Percentiles rank a stretch among this genome's conserved stretches.
Evolutionary conservation across 2,113 vertebrate species (phyloP).

Genomic region (Boulengeromyrus knoepffleri): DNA sequence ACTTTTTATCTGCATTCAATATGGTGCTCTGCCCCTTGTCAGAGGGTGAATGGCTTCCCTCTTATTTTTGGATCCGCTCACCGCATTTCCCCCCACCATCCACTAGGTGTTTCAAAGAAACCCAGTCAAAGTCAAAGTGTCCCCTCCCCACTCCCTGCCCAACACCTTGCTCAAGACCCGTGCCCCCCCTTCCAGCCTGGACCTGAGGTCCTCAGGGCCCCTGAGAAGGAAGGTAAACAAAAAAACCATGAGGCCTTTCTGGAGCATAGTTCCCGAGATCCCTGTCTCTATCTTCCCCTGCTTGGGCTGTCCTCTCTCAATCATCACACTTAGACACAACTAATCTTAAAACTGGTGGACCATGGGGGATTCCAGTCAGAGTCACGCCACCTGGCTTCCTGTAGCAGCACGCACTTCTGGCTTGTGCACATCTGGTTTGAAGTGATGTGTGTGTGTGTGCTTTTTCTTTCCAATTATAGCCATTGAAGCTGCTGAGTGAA

Average conservation of each 20-base stretch:
- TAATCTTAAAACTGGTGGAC: conserved; percentile 1
- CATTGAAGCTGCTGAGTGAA: background rate
- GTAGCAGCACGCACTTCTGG: background rate
- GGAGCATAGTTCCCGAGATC: conserved; percentile 27
- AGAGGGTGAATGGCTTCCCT: background rate
- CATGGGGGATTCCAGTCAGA: background rate
- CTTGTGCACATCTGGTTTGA: background rate
- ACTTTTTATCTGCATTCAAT: background rate
- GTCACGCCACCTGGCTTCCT: background rate
- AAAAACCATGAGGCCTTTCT: conserved; percentile 33
- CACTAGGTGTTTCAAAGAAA: conserved; percentile 82
- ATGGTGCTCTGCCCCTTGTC: background rate
- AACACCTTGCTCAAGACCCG: conserved; percentile 54
- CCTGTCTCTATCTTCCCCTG: conserved; percentile 30
- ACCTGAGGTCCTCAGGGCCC: conserved; percentile 62
- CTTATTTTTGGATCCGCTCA: background rate
- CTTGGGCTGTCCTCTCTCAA: conserved; percentile 34
- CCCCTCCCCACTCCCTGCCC: conserved; percentile 57
- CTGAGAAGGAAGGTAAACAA: conserved; percentile 68
- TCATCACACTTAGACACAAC: conserved; percentile 27
- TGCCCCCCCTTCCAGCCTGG: conserved; percentile 51
- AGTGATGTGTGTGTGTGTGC: background rate
- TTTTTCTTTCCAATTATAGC: background rate
- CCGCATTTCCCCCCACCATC: conserved; percentile 6
- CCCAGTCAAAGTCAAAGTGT: conserved; percentile 40